Conservation (phyloP, 2,113 vertebrate genomes). For the Passerina amoena region DNA sequence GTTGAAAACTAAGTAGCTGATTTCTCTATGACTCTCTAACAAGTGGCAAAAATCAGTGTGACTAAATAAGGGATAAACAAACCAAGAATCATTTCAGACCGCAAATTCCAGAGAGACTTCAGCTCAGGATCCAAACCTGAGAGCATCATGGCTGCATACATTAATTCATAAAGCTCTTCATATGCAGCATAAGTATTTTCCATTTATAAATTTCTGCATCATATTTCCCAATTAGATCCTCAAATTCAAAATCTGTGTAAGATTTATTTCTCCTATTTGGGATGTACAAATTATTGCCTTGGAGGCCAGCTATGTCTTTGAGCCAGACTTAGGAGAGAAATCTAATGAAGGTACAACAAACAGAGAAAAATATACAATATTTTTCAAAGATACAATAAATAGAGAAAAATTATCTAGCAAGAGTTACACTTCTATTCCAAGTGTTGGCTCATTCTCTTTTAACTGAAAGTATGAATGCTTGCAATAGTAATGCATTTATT, state of each 20-base stretch:
- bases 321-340: background rate
- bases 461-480: background rate
- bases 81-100: background rate
- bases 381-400: background rate
- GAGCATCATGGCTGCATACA: background rate
- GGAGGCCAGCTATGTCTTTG: background rate
- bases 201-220: background rate
- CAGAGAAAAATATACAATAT: no score
- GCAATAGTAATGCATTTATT: background rate
- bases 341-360: background rate
- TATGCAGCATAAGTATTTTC: background rate
- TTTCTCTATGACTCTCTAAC: background rate
- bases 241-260: background rate
- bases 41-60: background rate
- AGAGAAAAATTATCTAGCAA: background rate
- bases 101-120: background rate
- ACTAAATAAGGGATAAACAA: background rate
- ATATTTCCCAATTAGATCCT: background rate
- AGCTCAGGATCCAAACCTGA: background rate
- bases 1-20: background rate
- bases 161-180: background rate
- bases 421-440: background rate
- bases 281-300: background rate
- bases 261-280: background rate
- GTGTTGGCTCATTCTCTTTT: background rate